phyloP scores from a whole-genome alignment of 2,797 vertebrate genomes.

The Euphonia xanthogaster region DNA sequence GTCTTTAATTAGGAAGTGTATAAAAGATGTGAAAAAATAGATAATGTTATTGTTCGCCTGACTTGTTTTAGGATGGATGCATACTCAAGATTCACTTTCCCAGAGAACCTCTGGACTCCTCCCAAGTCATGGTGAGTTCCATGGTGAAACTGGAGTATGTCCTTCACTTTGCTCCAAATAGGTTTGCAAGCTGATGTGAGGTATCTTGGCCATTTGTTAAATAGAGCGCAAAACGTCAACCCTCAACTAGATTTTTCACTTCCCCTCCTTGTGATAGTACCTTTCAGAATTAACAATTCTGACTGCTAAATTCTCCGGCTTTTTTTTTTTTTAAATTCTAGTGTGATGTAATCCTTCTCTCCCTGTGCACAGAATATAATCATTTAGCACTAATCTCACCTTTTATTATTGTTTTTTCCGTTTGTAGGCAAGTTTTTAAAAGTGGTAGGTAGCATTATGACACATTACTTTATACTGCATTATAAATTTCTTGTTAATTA shows the following conservation, averaged over 20 bases:
- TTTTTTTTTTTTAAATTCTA: not conserved
- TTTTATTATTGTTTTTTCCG: not conserved
- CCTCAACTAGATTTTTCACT: not conserved
- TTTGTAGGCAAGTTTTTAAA: not conserved
- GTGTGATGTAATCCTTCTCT: not conserved
- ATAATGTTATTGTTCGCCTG: not conserved
- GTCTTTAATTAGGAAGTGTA: not conserved
- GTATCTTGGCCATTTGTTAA: not conserved
- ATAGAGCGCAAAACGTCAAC: rapidly evolving
- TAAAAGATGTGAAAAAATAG: not conserved
- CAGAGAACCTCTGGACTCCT: not conserved
- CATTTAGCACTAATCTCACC: not conserved
- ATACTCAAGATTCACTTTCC: not conserved
- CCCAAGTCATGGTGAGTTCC: not conserved
- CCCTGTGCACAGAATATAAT: not conserved
- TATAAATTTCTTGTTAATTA: not conserved
- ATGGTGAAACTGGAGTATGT: not conserved
- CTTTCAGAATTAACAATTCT: not conserved
- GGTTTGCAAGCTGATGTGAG: not conserved
- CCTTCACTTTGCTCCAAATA: not conserved
- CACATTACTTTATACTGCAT: not conserved
- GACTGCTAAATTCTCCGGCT: not conserved
- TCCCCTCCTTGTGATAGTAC: not conserved
- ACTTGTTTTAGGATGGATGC: not conserved
- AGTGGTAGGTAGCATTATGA: not conserved